Evolutionary conservation across 2,888 invertebrate species (phyloP).

Genomic region (Nasonovia ribisnigri): DNA sequence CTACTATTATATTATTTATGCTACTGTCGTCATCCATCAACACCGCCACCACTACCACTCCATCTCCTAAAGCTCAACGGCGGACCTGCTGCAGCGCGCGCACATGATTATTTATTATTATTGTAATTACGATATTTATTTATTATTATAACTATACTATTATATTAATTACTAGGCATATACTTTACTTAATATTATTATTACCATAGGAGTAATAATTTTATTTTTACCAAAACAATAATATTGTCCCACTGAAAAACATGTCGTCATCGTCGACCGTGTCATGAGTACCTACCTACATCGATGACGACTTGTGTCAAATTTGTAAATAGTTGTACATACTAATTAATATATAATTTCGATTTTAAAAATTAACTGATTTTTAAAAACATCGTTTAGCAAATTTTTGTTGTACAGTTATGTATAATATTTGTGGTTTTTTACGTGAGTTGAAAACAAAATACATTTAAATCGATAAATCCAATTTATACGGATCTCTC

Average conservation of each 20-base stretch:
- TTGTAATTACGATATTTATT: slow-evolving; percentile 42
- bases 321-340: slow-evolving; percentile 48
- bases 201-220: neutral
- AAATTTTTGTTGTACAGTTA: slow-evolving; percentile 54
- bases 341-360: slow-evolving; percentile 14
- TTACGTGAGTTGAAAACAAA: slow-evolving; percentile 42
- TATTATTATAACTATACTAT: slow-evolving; percentile 34
- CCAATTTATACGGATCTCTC: slow-evolving; percentile 24
- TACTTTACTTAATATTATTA: neutral
- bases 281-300: neutral
- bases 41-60: neutral
- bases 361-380: slow-evolving; percentile 27
- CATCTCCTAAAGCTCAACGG: slow-evolving; percentile 5
- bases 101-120: slow-evolving; percentile 28
- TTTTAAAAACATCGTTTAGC: slow-evolving; percentile 50
- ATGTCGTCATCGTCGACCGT: neutral
- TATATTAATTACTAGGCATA: slow-evolving; percentile 23
- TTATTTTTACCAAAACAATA: slow-evolving; percentile 42
- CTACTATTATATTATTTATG: neutral
- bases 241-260: neutral
- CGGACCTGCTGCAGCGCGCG: slow-evolving; percentile 20
- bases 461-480: slow-evolving; percentile 13
- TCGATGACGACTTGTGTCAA: neutral
- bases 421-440: slow-evolving; percentile 49
- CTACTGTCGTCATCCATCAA: neutral